phyloP scores from a whole-genome alignment of 2,113 vertebrate species.

The Lathamus discolor region DNA sequence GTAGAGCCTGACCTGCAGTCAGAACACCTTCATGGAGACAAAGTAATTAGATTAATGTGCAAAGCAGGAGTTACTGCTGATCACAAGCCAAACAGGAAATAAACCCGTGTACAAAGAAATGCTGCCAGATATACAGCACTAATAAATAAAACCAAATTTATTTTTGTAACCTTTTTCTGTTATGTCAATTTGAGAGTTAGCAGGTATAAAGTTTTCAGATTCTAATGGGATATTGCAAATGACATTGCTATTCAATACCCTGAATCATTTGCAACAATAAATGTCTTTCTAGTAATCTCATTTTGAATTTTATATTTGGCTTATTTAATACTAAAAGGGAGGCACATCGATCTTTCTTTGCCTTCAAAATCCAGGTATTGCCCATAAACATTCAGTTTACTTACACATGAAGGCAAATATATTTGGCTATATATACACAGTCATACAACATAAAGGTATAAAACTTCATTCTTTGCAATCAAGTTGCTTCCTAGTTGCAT shows the following conservation, averaged over 20 bases:
- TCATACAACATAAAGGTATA: neutral
- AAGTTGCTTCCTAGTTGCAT: neutral
- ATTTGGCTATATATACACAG: neutral
- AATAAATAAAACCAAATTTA: neutral
- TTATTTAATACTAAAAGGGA: neutral
- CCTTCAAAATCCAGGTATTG: neutral
- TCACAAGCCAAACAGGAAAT: neutral
- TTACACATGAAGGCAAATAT: neutral
- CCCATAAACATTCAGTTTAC: neutral
- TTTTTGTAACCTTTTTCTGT: neutral
- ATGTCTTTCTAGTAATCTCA: neutral
- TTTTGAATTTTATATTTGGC: neutral
- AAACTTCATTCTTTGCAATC: neutral
- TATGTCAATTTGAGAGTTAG: neutral
- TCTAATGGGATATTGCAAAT: neutral
- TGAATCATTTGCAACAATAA: neutral
- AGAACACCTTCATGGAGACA: neutral
- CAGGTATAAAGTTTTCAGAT: neutral
- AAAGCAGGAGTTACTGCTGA: neutral
- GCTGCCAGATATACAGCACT: neutral
- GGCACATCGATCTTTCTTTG: neutral
- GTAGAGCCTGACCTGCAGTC: neutral
- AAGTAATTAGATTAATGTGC: neutral
- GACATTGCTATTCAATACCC: neutral
- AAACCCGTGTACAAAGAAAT: neutral